phyloP scores from a whole-genome alignment of 2,797 vertebrate species.

The Cyprinodon diabolis region DNA sequence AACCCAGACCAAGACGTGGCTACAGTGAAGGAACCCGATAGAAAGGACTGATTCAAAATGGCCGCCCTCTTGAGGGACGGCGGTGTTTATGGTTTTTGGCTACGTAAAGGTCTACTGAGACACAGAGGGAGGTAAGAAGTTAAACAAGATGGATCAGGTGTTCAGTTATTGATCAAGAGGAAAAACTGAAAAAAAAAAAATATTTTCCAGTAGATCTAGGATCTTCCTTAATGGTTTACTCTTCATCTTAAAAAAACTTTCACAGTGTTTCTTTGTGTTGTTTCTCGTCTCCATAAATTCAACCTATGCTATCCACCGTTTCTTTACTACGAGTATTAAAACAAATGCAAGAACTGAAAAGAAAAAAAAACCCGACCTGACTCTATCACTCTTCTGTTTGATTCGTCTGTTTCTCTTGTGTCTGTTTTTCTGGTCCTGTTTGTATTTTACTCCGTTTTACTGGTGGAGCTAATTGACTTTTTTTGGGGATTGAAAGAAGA shows the following conservation, averaged over 20 bases:
- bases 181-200: slow-evolving; percentile 46
- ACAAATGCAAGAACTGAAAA: slow-evolving; percentile 65
- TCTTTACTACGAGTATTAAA: slow-evolving; percentile 78
- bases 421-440: slow-evolving; percentile 62
- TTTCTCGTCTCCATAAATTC: slow-evolving; percentile 54
- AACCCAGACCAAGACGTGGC: slow-evolving; percentile 27
- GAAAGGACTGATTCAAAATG: slow-evolving; percentile 15
- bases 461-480: slow-evolving; percentile 70
- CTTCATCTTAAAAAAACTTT: slow-evolving; percentile 54
- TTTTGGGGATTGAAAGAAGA: slow-evolving; percentile 70
- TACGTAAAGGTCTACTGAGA: slow-evolving; percentile 15
- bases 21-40: slow-evolving; percentile 17
- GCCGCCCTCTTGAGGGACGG: slow-evolving; percentile 12
- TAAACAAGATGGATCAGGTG: slow-evolving; percentile 41
- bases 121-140: slow-evolving; percentile 20
- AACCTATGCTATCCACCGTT: slow-evolving; percentile 54
- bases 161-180: slow-evolving; percentile 49
- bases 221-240: slow-evolving; percentile 68
- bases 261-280: slow-evolving; percentile 59
- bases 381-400: slow-evolving; percentile 57
- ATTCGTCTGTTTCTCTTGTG: slow-evolving; percentile 52
- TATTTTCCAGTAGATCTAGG: slow-evolving; percentile 64
- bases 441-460: slow-evolving; percentile 65
- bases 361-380: slow-evolving; percentile 53
- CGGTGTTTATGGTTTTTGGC: slow-evolving; percentile 16